Evolutionary conservation across 2,888 invertebrate genomes (phyloP).

Genomic region (Cosmia trapezina): DNA sequence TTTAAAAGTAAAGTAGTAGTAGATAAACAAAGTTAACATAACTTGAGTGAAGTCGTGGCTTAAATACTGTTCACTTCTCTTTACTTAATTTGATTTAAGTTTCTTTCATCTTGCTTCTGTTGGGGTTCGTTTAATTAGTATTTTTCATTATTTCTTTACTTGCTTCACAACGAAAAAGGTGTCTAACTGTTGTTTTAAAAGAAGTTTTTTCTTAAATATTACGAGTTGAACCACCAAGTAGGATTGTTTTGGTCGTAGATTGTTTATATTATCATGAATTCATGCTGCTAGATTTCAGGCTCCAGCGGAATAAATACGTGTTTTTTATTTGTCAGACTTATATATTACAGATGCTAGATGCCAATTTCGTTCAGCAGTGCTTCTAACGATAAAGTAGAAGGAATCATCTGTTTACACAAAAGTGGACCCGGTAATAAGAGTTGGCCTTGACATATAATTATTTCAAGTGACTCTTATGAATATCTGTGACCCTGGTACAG

Average conservation of each 20-base stretch:
- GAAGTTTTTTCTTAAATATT: background rate
- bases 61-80: constrained; percentile 27
- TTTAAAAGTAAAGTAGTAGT: constrained; percentile 14
- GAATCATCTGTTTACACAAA: background rate
- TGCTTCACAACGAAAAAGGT: background rate
- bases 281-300: background rate
- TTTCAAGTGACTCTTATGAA: background rate
- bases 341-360: background rate
- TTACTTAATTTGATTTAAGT: constrained; percentile 42
- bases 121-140: background rate
- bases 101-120: constrained; percentile 7
- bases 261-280: background rate
- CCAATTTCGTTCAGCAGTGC: background rate
- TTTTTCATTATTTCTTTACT: background rate
- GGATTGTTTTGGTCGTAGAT: background rate
- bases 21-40: constrained; percentile 48
- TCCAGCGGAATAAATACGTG: background rate
- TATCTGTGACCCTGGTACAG: background rate
- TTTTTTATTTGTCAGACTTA: background rate
- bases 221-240: too few relatives aligned
- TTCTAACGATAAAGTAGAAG: background rate
- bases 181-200: background rate
- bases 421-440: background rate
- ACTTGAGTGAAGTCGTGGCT: constrained; percentile 26
- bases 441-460: background rate